Percentiles rank a stretch among this genome's conserved stretches.
Conservation (phyloP, 1,140 invertebrate species). For the Lordiphosa stackelbergi region DNA sequence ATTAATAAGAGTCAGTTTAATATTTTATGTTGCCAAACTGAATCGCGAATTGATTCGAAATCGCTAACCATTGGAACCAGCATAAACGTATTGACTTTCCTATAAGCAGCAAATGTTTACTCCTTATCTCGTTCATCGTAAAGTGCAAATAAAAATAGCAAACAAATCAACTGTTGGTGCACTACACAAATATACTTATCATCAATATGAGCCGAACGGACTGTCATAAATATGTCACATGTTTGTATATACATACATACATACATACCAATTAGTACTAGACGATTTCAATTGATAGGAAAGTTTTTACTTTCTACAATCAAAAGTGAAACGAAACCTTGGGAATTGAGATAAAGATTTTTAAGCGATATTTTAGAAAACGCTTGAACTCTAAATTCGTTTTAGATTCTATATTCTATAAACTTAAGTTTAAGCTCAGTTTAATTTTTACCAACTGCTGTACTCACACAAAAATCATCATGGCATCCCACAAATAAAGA, state of each 20-base stretch:
- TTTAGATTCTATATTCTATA: no score
- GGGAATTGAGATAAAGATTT: no score
- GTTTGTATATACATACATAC: neutral
- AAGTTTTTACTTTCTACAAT: slow-evolving; percentile 21
- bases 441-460: neutral
- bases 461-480: slow-evolving; percentile 88
- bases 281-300: slow-evolving; percentile 26
- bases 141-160: slow-evolving; percentile 22
- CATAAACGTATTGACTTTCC: no score
- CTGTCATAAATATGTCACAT: neutral
- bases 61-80: no score
- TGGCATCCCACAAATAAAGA: slow-evolving; percentile 94
- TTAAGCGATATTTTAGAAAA: no score
- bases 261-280: slow-evolving; percentile 1
- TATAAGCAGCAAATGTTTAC: slow-evolving; percentile 1
- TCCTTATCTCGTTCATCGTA: slow-evolving; percentile 4
- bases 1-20: no score
- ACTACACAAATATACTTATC: slow-evolving; percentile 26
- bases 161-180: slow-evolving; percentile 17
- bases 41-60: no score
- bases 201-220: slow-evolving; percentile 18
- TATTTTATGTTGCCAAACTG: no score
- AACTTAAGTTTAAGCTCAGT: no score
- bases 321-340: no score
- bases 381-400: no score